Evolutionary conservation across 2,888 invertebrate species (phyloP).

Genomic region (Ophraella communa): DNA sequence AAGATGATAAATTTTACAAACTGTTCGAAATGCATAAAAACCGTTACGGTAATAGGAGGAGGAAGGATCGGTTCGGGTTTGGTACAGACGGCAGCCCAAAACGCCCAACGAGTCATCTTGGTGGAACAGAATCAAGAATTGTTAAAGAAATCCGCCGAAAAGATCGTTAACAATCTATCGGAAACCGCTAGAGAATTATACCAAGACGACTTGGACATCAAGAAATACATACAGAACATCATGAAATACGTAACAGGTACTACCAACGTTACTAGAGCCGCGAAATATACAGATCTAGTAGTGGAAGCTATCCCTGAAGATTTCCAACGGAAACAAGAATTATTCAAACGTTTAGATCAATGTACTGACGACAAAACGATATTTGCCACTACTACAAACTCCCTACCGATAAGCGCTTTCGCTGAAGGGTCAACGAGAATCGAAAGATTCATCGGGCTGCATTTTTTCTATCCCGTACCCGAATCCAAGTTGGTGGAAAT

Average conservation of each 20-base stretch:
- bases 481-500: conserved; percentile 16
- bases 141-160: conserved; percentile 9
- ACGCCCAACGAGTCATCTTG: conserved; percentile 11
- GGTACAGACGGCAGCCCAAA: conserved; percentile 11
- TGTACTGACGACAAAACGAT: not conserved
- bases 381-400: conserved; percentile 18
- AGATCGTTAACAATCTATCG: not conserved
- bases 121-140: conserved; percentile 8
- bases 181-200: not conserved
- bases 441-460: conserved; percentile 10
- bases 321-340: conserved; percentile 8
- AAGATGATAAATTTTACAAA: no score
- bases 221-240: conserved; percentile 12
- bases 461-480: conserved; percentile 16
- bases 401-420: not conserved
- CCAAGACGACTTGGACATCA: not conserved
- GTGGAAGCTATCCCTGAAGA: conserved; percentile 11
- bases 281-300: conserved; percentile 5
- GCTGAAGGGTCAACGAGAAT: conserved; percentile 6
- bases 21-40: conserved; percentile 9
- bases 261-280: not conserved
- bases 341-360: conserved; percentile 3
- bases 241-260: conserved; percentile 15
- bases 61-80: conserved; percentile 13
- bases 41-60: conserved; percentile 17